Conservation (phyloP, 2,797 vertebrate species). For the Trematomus bernacchii region DNA sequence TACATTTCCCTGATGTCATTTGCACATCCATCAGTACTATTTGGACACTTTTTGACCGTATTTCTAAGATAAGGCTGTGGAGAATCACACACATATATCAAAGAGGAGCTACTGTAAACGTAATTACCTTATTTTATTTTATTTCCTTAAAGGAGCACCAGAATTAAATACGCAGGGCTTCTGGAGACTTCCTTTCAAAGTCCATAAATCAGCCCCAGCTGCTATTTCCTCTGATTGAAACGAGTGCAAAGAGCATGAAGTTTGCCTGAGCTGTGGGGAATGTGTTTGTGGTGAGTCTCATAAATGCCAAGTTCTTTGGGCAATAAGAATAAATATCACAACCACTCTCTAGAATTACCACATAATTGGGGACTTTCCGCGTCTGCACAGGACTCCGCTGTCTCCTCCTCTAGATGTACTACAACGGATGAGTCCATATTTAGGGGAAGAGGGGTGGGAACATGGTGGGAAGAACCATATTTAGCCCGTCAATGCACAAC, state of each 20-base stretch:
- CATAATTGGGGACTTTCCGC: conserved; percentile 92
- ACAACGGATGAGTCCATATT: conserved; percentile 67
- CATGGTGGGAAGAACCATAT: conserved; percentile 50
- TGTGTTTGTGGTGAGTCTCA: conserved; percentile 85
- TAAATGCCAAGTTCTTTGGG: conserved; percentile 87
- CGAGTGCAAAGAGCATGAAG: conserved; percentile 70
- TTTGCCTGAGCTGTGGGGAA: conserved; percentile 80
- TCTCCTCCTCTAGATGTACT: conserved; percentile 70
- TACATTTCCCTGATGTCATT: conserved; percentile 20
- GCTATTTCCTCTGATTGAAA: conserved; percentile 79
- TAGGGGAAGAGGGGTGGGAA: conserved; percentile 55
- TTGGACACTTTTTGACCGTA: conserved; percentile 20
- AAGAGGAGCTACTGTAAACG: conserved; percentile 60
- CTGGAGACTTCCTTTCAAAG: conserved; percentile 75
- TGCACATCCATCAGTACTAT: conserved; percentile 21
- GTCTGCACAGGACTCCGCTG: conserved; percentile 78
- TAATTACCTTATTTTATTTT: conserved; percentile 78
- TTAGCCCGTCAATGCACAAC: conserved; percentile 47
- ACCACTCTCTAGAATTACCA: conserved; percentile 86
- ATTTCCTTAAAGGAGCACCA: conserved; percentile 66
- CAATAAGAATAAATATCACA: conserved; percentile 87
- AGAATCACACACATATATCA: conserved; percentile 62
- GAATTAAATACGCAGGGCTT: conserved; percentile 74
- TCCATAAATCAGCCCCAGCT: conserved; percentile 79
- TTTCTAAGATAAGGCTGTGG: conserved; percentile 30